Percentiles rank a stretch among this genome's conserved stretches.
These are phyloP conservation scores for Venturia canescens DNA, from an alignment of 1,140 invertebrate genomes.

Conservation along the genomic window DNA sequence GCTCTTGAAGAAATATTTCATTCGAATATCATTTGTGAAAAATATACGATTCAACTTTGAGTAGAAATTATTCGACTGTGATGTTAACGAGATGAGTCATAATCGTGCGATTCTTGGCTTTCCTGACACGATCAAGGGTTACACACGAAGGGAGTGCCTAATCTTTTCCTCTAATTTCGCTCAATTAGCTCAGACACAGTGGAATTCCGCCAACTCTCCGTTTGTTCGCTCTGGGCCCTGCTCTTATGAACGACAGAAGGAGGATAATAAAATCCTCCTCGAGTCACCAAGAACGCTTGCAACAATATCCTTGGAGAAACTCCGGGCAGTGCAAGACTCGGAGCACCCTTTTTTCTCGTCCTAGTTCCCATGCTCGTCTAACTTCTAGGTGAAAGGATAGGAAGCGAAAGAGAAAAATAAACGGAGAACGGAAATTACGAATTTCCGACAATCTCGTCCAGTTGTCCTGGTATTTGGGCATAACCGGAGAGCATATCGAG, in stretches of 20 bases:
- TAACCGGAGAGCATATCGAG: slow-evolving; percentile 17
- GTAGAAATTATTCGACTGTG: background rate
- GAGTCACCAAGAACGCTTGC: background rate
- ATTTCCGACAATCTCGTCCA: slow-evolving; percentile 13
- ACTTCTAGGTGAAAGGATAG: background rate
- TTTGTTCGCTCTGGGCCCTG: background rate
- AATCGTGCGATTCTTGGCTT: background rate
- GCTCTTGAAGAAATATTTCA: too few species aligned
- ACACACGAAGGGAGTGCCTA: background rate
- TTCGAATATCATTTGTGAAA: background rate
- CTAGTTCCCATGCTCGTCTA: background rate
- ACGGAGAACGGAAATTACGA: slow-evolving; percentile 31
- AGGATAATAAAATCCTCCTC: slow-evolving; percentile 5
- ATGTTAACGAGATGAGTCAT: background rate
- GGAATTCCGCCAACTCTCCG: slow-evolving; percentile 20
- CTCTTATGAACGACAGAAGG: background rate
- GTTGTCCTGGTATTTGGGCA: slow-evolving; percentile 9
- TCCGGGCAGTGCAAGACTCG: too few species aligned
- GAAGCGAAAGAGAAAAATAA: background rate
- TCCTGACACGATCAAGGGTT: background rate
- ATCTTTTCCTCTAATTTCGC: slow-evolving; percentile 42
- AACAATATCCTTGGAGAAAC: background rate
- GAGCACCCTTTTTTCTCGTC: background rate
- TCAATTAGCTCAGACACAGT: slow-evolving; percentile 17
- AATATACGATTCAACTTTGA: background rate